Base-by-base conservation (phyloP, 2,113 vertebrate genomes). In the Gallinago undulata region DNA sequence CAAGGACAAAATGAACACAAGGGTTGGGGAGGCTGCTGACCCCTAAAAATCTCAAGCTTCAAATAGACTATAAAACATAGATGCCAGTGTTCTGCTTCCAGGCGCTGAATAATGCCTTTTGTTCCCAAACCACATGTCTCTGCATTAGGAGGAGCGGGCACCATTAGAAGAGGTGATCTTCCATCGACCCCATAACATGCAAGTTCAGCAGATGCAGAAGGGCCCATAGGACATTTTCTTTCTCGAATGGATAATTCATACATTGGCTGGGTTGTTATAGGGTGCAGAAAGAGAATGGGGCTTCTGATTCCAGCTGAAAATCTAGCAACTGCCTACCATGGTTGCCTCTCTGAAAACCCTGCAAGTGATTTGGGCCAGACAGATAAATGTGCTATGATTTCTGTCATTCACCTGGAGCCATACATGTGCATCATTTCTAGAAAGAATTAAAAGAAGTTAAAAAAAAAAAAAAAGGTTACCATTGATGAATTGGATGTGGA, bases 11-110 rank as follows among this genome's bases (percentile, higher is more conserved):
- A 85, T 6, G 77, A 96, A 69, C 88, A 78, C 39, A 87, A 53
- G 39, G 85, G 60, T 4, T 94, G 89, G 88, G 82, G 80, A 92
- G 84, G 90, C 84, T 95, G 83, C 90, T 96, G 95, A 97, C 96
- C 94, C 77, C 78, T 78, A 83, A 96, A 96, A 92, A 93, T 81
- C 62, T 92, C 91, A 70, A 62, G 89, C 79, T 93, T 95, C 96
- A 96, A 97, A 96, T 94, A 92, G 59, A 69, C 83, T 39, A 24
- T 57, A 33, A 97, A 96, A 97, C 93, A 96, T 84, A 94, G 91
- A 94, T 89, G 74, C 82, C 75, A 96, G 90, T 96, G 96, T 96
- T 97, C 94, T 95, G 62, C 84, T 89, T 73, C 50, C 66, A 70
- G 73, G 50, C 19, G 0, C 67, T 95, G 94, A 97, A 96, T 93